Conservation (phyloP, 2,113 vertebrate genomes). For the Hylia prasina region DNA sequence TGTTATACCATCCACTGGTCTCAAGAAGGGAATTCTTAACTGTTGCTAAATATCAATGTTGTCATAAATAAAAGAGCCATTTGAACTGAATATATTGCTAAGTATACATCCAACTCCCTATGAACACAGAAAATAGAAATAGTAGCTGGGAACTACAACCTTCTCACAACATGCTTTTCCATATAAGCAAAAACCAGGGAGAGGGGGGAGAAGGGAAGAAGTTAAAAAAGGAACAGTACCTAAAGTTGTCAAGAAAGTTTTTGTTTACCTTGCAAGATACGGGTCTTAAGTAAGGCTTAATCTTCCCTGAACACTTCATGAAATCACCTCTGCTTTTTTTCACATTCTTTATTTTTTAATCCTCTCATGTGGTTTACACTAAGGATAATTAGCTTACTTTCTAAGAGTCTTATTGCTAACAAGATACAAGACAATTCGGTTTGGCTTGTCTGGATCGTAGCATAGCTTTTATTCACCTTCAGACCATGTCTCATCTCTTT, state of each 20-base stretch:
- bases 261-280: not conserved
- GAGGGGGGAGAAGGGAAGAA: rapidly evolving
- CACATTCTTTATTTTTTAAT: not conserved
- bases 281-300: not conserved
- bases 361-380: not conserved
- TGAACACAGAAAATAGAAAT: not conserved
- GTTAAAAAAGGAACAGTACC: not conserved
- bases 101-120: not conserved
- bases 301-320: not conserved
- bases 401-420: not conserved
- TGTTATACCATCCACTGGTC: not conserved
- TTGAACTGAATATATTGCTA: not conserved
- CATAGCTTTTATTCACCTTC: not conserved
- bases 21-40: not conserved
- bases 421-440: not conserved
- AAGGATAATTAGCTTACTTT: not conserved
- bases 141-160: not conserved
- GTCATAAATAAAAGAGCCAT: not conserved
- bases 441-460: not conserved
- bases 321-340: not conserved
- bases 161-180: not conserved
- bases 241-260: not conserved
- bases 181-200: rapidly evolving
- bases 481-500: not conserved
- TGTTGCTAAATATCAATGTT: not conserved